phyloP scores from a whole-genome alignment of 2,797 vertebrate species.

The Chromobotia macracanthus region DNA sequence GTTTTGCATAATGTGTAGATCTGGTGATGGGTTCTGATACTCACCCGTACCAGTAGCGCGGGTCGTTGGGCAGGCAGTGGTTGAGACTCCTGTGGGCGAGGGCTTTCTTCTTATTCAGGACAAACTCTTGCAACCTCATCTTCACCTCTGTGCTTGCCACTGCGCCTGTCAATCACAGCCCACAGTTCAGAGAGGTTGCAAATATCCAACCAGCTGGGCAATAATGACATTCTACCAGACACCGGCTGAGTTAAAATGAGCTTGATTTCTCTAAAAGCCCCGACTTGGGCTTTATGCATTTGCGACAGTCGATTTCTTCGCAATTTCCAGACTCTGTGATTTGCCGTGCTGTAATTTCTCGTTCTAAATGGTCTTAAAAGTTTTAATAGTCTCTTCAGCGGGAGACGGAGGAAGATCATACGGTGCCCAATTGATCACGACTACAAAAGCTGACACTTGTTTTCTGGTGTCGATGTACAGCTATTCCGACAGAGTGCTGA shows the following conservation, averaged over 20 bases:
- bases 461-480: slow-evolving; percentile 30
- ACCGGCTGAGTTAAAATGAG: background rate
- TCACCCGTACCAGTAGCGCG: slow-evolving; percentile 98
- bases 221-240: slow-evolving; percentile 21
- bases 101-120: slow-evolving; percentile 97
- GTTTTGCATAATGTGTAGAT: background rate
- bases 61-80: slow-evolving; percentile 93
- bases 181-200: slow-evolving; percentile 15
- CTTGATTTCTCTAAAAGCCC: slow-evolving; percentile 19
- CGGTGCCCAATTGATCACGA: slow-evolving; percentile 22
- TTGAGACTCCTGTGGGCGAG: slow-evolving; percentile 93
- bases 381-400: slow-evolving; percentile 25
- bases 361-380: slow-evolving; percentile 17
- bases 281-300: slow-evolving; percentile 18
- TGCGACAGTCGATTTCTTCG: slow-evolving; percentile 21
- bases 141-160: slow-evolving; percentile 98
- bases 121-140: slow-evolving; percentile 98
- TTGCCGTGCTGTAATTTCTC: slow-evolving; percentile 37
- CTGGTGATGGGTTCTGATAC: slow-evolving; percentile 65
- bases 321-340: slow-evolving; percentile 37
- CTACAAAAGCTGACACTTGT: slow-evolving; percentile 42
- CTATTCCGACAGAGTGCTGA: slow-evolving; percentile 26
- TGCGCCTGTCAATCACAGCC: slow-evolving; percentile 80
- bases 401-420: slow-evolving; percentile 1
- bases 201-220: slow-evolving; percentile 15